Conservation (phyloP, 2,113 vertebrate genomes). For the Zosterops japonicus region DNA sequence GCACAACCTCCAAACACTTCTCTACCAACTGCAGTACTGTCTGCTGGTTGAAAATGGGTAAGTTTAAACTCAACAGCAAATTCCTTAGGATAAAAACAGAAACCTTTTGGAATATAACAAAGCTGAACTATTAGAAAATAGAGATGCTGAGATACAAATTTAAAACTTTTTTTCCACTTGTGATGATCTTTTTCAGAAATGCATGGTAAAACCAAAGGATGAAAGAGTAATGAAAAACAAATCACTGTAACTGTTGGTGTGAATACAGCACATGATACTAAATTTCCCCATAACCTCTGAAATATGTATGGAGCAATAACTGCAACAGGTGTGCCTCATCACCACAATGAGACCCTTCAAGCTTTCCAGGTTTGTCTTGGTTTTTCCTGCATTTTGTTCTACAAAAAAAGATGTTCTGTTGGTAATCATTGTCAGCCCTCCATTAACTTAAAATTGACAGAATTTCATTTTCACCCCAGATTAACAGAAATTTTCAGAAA, state of each 20-base stretch:
- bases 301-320: not conserved
- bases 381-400: not conserved
- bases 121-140: not conserved
- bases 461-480: not conserved
- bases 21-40: not conserved
- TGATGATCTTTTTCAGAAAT: not conserved
- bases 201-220: not conserved
- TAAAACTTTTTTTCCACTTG: not conserved
- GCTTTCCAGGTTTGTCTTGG: not conserved
- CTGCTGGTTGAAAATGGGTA: not conserved
- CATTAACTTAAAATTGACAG: not conserved
- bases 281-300: not conserved
- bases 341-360: not conserved
- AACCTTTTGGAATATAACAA: not conserved
- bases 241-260: not conserved
- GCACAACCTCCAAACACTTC: not conserved
- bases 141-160: not conserved
- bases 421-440: not conserved
- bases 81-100: not conserved
- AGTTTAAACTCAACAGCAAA: not conserved
- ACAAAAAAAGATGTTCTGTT: not conserved
- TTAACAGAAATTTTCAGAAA: not conserved
- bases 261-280: not conserved
- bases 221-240: not conserved
- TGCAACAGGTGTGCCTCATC: not conserved